Conservation (phyloP, 2,113 vertebrate genomes). For the Heptranchias perlo region DNA sequence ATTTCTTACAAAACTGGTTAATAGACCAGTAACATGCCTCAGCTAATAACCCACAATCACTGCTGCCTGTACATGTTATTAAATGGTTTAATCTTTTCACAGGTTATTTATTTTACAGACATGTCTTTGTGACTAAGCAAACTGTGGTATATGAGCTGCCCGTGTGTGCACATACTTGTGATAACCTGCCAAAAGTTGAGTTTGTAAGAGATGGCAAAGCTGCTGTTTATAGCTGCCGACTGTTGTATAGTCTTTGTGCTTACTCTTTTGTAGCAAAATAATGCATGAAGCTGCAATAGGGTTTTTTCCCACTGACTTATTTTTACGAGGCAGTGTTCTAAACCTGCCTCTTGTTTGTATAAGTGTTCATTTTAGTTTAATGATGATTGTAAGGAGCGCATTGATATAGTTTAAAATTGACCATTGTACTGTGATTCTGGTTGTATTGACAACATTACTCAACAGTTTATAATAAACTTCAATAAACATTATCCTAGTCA, state of each 20-base stretch:
- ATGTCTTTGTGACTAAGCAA: slow-evolving; percentile 44
- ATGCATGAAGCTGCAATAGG: slow-evolving; percentile 26
- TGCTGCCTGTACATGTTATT: neutral
- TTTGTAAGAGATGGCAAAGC: slow-evolving; percentile 51
- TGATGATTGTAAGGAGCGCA: slow-evolving; percentile 16
- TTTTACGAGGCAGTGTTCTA: neutral
- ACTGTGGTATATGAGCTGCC: slow-evolving; percentile 45
- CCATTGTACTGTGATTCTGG: slow-evolving; percentile 35
- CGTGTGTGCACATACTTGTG: slow-evolving; percentile 44
- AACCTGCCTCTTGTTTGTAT: slow-evolving; percentile 15
- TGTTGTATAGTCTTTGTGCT: neutral
- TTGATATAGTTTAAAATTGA: slow-evolving; percentile 25
- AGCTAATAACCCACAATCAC: neutral
- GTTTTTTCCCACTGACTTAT: neutral
- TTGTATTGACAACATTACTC: slow-evolving; percentile 22
- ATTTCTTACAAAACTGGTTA: neutral
- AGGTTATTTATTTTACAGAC: slow-evolving; percentile 45
- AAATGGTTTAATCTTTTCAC: neutral
- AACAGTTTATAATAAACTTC: slow-evolving; percentile 36
- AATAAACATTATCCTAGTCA: neutral
- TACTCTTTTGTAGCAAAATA: neutral
- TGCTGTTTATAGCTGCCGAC: slow-evolving; percentile 48
- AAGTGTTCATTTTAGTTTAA: slow-evolving; percentile 28
- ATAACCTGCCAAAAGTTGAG: slow-evolving; percentile 55
- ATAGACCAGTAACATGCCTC: neutral